Evolutionary conservation across 2,888 invertebrate genomes (phyloP).

Genomic region (Cotesia congregata): DNA sequence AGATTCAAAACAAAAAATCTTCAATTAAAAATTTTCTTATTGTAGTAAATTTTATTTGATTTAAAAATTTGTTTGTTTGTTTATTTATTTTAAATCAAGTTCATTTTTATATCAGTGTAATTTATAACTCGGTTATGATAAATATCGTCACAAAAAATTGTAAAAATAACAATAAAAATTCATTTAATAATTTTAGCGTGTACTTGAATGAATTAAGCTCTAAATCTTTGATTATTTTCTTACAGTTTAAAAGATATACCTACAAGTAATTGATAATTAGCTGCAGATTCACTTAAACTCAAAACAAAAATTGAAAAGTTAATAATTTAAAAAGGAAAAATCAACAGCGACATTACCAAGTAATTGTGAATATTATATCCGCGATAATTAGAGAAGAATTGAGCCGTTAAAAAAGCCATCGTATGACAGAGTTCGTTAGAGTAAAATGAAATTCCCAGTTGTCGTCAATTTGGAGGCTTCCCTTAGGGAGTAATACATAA

Average conservation of each 20-base stretch:
- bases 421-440: slow-evolving; percentile 25
- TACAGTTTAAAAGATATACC: too few species aligned
- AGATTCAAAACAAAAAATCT: too few species aligned
- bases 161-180: background rate
- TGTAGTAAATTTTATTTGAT: too few species aligned
- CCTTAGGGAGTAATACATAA: slow-evolving; percentile 5
- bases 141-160: background rate
- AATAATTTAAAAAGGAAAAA: background rate
- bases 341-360: background rate
- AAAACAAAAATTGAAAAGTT: too few species aligned
- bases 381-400: background rate
- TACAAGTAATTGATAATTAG: too few species aligned
- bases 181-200: background rate
- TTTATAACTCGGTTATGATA: background rate
- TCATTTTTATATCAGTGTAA: background rate
- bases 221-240: background rate
- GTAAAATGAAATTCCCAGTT: slow-evolving; percentile 32
- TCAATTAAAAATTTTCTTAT: too few species aligned
- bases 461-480: slow-evolving; percentile 12
- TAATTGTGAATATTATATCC: background rate
- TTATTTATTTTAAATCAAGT: too few species aligned
- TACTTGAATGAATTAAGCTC: background rate
- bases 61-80: too few species aligned
- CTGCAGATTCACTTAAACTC: too few species aligned
- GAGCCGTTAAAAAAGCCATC: background rate